phyloP scores from a whole-genome alignment of 1,140 invertebrate genomes.

The Penaeus vannamei region DNA sequence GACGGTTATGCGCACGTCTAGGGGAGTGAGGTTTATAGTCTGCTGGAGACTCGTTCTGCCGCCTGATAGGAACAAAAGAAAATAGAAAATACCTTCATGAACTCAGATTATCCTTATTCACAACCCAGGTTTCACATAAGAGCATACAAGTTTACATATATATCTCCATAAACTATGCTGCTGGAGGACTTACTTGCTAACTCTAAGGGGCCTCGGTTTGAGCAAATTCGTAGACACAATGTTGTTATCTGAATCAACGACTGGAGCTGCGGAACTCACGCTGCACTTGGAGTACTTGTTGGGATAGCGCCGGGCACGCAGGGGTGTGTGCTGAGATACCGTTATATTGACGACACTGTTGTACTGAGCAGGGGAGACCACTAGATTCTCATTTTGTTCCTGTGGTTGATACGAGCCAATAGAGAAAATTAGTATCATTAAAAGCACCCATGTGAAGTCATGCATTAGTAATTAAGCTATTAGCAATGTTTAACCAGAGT shows the following conservation, averaged over 20 bases:
- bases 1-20: slow-evolving; percentile 41
- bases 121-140: not conserved
- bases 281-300: slow-evolving; percentile 50
- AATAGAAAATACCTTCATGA: not conserved
- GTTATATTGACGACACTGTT: slow-evolving; percentile 62
- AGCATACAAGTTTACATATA: not conserved
- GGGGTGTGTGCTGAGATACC: slow-evolving; percentile 16
- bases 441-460: not conserved
- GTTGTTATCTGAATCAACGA: slow-evolving; percentile 61
- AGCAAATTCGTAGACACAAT: slow-evolving; percentile 52
- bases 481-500: too few species aligned
- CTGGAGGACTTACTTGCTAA: slow-evolving; percentile 53
- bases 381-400: slow-evolving; percentile 64
- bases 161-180: not conserved
- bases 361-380: slow-evolving; percentile 62
- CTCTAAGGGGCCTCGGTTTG: slow-evolving; percentile 55
- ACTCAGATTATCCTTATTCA: too few species aligned
- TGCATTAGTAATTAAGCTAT: too few species aligned
- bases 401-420: slow-evolving; percentile 7
- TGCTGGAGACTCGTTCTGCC: slow-evolving; percentile 52
- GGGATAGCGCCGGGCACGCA: slow-evolving; percentile 50
- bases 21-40: slow-evolving; percentile 42
- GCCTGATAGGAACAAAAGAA: slow-evolving; percentile 19
- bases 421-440: not conserved
- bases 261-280: slow-evolving; percentile 31